Evolutionary conservation across 2,113 vertebrate species (phyloP), one percentile per base, ranked within the genome.

Genomic region (Poicephalus meyeri): DNA sequence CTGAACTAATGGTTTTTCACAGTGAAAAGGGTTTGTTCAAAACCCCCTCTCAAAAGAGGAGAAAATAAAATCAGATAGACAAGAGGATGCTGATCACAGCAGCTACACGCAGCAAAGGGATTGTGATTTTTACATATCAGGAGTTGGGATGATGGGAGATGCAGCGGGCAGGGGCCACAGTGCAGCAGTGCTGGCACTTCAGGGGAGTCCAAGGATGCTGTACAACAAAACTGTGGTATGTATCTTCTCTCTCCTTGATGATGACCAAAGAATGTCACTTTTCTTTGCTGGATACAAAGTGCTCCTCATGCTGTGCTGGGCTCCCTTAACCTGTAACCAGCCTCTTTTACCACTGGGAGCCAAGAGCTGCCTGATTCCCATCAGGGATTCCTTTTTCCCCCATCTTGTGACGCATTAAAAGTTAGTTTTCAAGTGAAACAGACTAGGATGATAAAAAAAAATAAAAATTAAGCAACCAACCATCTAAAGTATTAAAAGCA

Each of bases 171-270:
- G n/a, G 25, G 60, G 16, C 31, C 39, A 42, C 0, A 1, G 24
- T n/a, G 8, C 37, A 64, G n/a, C 44, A 77, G 20, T 4, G 1
- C 18, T 1, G 1, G 5, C 12, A 26, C 2, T 4, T 29, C 1
- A 5, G 16, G 83, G n/a, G 20, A 80, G 29, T 16, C 16, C 1
- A 5, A 66, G 35, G 33, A 49, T 18, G 6, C 13, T 50, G 39
- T 29, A 41, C 17, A 5, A 47, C 2, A 5, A 23, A 89, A 26
- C 7, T 35, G 10, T 31, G 14, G 3, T 60, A 26, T 78, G 12
- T 65, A 23, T 79, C 14, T 65, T 65, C 41, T 52, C 7, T 19
- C 19, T 70, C n/a, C 21, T 18, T 50, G 35, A 29, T 50, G 55
- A 16, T 11, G 11, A 12, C 37, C 37, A 39, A 68, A 94, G 50